phyloP scores from a whole-genome alignment of 92 coral and sea anemone genomes.

The Umimayanthus kanabou region DNA sequence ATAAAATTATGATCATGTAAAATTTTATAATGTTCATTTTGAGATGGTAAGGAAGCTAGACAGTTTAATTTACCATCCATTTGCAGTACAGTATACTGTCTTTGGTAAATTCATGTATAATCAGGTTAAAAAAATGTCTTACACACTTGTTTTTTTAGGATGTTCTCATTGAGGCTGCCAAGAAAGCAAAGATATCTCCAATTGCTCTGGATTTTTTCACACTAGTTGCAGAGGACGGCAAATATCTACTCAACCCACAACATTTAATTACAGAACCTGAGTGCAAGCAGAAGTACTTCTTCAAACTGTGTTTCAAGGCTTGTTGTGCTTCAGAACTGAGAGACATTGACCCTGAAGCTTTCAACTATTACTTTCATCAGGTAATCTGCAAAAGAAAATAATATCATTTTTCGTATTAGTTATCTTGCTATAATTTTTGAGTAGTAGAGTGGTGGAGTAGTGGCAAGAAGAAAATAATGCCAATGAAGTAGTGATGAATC shows the following conservation, averaged over 20 bases:
- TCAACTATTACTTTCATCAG: slow-evolving; percentile 84
- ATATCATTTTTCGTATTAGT: neutral
- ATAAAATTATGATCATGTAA: too few species aligned
- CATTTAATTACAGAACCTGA: slow-evolving; percentile 68
- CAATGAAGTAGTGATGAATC: too few species aligned
- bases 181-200: slow-evolving; percentile 63
- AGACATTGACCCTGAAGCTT: slow-evolving; percentile 55
- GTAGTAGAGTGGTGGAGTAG: too few species aligned
- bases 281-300: slow-evolving; percentile 64
- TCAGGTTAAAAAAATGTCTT: too few species aligned
- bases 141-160: slow-evolving; percentile 60
- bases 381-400: slow-evolving; percentile 23
- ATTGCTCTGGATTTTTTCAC: slow-evolving; percentile 85
- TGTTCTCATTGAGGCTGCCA: slow-evolving; percentile 80
- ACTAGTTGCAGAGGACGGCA: slow-evolving; percentile 74
- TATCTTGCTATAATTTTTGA: too few species aligned
- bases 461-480: too few species aligned
- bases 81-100: too few species aligned
- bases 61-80: too few species aligned
- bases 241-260: slow-evolving; percentile 68
- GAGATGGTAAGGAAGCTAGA: too few species aligned
- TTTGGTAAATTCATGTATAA: too few species aligned
- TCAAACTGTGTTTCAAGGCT: slow-evolving; percentile 80
- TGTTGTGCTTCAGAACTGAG: slow-evolving; percentile 72
- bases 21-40: too few species aligned